Base-by-base conservation (phyloP, 2,888 invertebrate species). In the Aphodius granarius region DNA sequence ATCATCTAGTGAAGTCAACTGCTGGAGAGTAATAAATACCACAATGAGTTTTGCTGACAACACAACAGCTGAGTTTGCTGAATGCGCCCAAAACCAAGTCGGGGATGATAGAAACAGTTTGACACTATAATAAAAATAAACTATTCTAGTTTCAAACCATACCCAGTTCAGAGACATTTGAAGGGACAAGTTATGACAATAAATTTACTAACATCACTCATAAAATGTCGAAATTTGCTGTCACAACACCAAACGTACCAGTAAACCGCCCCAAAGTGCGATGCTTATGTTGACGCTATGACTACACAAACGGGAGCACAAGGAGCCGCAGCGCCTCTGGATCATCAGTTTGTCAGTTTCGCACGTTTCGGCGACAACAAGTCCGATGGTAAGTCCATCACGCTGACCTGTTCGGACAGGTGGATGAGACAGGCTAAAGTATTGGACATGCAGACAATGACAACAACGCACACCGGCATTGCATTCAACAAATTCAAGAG, bases 371-470 rank as follows among this genome's bases (percentile, higher is more conserved):
- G 96, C 0, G 96, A 96, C 85, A 90, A 91, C 2, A 95, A 95
- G 86, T 93, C 95, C 16, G 95, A 95, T 84, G 96, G 96, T 0
- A 95, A 94, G 86, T 89, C 91, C 66, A 94, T 97, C 78, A 95
- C 95, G 0, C 89, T 97, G n/a, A 94, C 94, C 9, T 95, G 97
- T 86, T 94, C 95, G 83, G 97, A 97, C 87, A 97, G 96, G 87
- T 97, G 97, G 97, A 94, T 97, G 93, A 96, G 96, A 83, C 97
- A 97, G 85, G 96, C 96, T 0, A 94, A 92, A 83, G 92, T 94
- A 17, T 88, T 91, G 71, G 91, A 91, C 75, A 84, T 84, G 22
- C 95, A 95, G 88, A 94, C 94, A 84, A 93, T 96, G 78, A 94
- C 95, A 0, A 95, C 96, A 18, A 96, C 96, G 2, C 97, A 97